These are phyloP conservation scores for Opisthocomus hoazin DNA, from an alignment of 2,113 vertebrate genomes.

Conservation along the genomic window DNA sequence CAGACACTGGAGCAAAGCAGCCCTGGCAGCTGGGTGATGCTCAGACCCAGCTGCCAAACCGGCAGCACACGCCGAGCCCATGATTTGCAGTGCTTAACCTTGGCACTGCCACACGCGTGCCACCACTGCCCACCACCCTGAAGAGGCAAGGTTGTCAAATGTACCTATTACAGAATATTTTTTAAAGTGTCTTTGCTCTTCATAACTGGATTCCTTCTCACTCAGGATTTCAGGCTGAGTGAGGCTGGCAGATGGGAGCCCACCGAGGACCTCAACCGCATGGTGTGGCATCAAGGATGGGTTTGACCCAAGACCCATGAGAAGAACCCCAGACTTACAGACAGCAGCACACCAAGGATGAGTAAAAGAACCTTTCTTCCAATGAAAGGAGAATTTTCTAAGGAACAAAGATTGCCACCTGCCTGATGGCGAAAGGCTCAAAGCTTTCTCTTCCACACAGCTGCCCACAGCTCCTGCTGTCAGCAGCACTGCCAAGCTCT, in stretches of 20 bases:
- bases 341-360: background rate
- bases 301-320: fast-evolving
- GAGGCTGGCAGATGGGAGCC: background rate
- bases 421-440: background rate
- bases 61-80: too few species aligned
- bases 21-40: fast-evolving
- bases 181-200: background rate
- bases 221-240: background rate
- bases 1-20: background rate
- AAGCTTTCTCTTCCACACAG: background rate
- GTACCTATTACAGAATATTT: background rate
- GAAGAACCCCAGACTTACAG: background rate
- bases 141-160: background rate
- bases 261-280: fast-evolving
- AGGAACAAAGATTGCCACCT: background rate
- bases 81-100: background rate
- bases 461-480: background rate
- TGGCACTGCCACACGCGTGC: background rate
- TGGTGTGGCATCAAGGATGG: fast-evolving
- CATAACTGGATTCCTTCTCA: fast-evolving
- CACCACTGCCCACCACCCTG: background rate
- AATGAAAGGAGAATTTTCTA: background rate
- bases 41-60: background rate
- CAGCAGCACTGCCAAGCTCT: background rate
- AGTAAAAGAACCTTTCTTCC: background rate